These are phyloP conservation scores for Danio tinwini DNA, from an alignment of 2,797 vertebrate species.

Conservation along the genomic window DNA sequence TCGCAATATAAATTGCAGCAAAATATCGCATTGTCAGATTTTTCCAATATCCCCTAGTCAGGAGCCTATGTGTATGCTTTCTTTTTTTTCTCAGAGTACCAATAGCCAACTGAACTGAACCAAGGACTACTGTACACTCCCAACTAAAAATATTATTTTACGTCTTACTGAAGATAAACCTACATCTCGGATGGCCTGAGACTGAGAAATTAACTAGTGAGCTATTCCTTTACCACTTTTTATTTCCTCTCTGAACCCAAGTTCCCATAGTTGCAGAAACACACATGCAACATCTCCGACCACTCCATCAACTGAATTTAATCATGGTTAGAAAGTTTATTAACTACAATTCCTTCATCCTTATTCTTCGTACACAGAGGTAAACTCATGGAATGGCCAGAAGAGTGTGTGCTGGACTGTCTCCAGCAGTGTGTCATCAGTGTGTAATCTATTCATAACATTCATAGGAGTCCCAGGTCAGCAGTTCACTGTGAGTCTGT, in stretches of 20 bases:
- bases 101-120: too few relatives aligned
- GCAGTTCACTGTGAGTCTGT: conserved; percentile 14
- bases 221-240: neutral
- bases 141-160: too few relatives aligned
- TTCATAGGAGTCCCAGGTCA: conserved; percentile 11
- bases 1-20: too few relatives aligned
- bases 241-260: neutral
- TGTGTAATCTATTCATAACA: conserved; percentile 54
- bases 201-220: too few relatives aligned
- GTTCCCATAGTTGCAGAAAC: neutral
- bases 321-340: neutral
- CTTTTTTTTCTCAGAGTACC: too few relatives aligned
- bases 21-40: too few relatives aligned
- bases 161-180: too few relatives aligned
- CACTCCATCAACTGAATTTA: conserved; percentile 32
- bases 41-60: too few relatives aligned
- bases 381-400: neutral
- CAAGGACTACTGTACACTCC: too few relatives aligned
- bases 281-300: neutral
- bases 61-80: too few relatives aligned
- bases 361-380: neutral
- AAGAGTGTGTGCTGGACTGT: conserved; percentile 19
- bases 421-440: conserved; percentile 48
- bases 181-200: too few relatives aligned
- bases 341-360: neutral